Evolutionary conservation across 2,888 invertebrate species (phyloP).

Genomic region (Sphaerophoria taeniata): DNA sequence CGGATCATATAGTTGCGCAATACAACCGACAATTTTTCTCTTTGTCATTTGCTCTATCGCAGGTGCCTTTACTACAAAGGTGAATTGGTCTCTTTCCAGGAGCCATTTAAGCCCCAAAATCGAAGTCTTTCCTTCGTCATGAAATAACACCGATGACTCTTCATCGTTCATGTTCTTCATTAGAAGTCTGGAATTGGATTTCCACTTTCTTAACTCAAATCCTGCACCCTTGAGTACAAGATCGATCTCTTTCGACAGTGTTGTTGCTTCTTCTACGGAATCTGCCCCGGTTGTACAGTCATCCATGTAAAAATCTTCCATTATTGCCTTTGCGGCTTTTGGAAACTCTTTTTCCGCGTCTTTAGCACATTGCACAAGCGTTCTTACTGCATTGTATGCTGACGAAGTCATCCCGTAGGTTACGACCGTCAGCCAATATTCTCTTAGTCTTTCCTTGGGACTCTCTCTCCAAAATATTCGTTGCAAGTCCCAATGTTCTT

Average conservation of each 20-base stretch:
- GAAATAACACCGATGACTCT: conserved; percentile 41
- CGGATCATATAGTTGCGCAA: conserved; percentile 74
- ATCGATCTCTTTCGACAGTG: conserved; percentile 2
- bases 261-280: conserved; percentile 9
- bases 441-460: conserved; percentile 5
- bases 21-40: conserved; percentile 29
- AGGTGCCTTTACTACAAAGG: conserved; percentile 40
- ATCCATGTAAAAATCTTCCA: conserved; percentile 14
- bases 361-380: background rate
- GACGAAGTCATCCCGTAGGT: conserved; percentile 48
- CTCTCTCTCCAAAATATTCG: conserved; percentile 20
- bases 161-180: conserved; percentile 1
- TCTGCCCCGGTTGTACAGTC: conserved; percentile 28
- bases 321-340: conserved; percentile 1
- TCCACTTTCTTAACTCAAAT: conserved; percentile 20
- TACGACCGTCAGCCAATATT: conserved; percentile 18
- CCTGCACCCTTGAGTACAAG: background rate
- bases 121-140: conserved; percentile 42
- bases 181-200: background rate
- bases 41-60: conserved; percentile 38
- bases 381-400: background rate
- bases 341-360: background rate
- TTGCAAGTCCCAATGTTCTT: conserved; percentile 27
- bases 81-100: conserved; percentile 20
- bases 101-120: conserved; percentile 46